Percentiles rank a stretch among this genome's conserved stretches.
These are phyloP conservation scores for Kuschelorhynchus macadamiae DNA, from an alignment of 2,888 invertebrate species.

Conservation along the genomic window DNA sequence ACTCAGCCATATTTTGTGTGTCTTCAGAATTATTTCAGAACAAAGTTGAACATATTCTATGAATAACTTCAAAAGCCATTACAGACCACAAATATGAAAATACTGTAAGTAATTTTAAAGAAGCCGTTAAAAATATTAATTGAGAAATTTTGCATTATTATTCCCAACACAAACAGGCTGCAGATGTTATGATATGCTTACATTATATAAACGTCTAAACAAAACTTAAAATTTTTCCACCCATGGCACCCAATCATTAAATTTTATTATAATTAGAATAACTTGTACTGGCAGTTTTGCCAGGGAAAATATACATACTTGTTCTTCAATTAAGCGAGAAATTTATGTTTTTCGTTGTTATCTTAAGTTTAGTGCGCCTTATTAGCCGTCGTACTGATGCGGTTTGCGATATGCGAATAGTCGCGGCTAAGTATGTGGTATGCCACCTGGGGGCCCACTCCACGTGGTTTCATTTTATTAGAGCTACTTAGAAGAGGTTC, in stretches of 20 bases:
- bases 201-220: too few relatives aligned
- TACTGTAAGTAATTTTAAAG: too few relatives aligned
- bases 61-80: too few relatives aligned
- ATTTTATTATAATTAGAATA: conserved; percentile 27
- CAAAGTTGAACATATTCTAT: too few relatives aligned
- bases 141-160: too few relatives aligned
- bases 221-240: too few relatives aligned
- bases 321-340: conserved; percentile 34
- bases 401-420: conserved; percentile 33
- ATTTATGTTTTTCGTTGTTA: conserved; percentile 41
- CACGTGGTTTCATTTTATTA: conserved; percentile 24
- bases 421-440: conserved; percentile 24
- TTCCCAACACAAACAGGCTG: too few relatives aligned
- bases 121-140: too few relatives aligned
- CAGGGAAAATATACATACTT: conserved; percentile 21
- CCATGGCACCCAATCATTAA: conserved; percentile 1
- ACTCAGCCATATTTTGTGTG: too few relatives aligned
- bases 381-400: conserved; percentile 26
- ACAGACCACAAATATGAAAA: too few relatives aligned
- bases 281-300: conserved; percentile 14
- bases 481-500: conserved; percentile 6
- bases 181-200: too few relatives aligned
- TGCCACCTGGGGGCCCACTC: conserved; percentile 36
- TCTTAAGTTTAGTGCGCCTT: conserved; percentile 31
- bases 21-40: too few relatives aligned